Evolutionary conservation across 2,888 invertebrate genomes (phyloP).

Genomic region (Amblyteles armatorius): DNA sequence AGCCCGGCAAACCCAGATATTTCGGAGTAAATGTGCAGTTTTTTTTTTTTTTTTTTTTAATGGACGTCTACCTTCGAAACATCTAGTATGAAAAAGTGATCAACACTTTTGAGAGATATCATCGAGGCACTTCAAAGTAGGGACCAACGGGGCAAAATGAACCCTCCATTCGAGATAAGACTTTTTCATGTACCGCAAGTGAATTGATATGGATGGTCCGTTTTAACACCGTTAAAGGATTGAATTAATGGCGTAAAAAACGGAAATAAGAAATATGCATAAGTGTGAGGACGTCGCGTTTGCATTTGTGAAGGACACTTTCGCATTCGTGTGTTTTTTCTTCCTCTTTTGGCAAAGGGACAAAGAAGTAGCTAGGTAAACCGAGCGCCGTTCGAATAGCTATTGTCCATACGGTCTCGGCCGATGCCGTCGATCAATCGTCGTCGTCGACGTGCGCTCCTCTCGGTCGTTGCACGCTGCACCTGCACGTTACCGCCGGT

Average conservation of each 20-base stretch:
- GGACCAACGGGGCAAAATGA: too few species aligned
- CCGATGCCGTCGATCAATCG: constrained; percentile 45
- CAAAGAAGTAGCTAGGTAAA: constrained; percentile 27
- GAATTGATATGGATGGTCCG: too few species aligned
- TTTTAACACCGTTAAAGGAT: too few species aligned
- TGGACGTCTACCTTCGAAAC: too few species aligned
- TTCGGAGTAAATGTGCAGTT: too few species aligned
- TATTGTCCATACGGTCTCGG: background rate
- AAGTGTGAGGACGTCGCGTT: background rate
- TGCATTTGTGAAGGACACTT: background rate
- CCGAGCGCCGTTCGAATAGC: constrained; percentile 21
- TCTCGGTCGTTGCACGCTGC: constrained; percentile 46
- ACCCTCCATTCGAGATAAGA: too few species aligned
- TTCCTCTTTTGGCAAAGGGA: background rate
- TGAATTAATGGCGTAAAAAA: background rate
- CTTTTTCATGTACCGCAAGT: too few species aligned
- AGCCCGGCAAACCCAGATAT: background rate
- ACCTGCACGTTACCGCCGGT: constrained; percentile 40
- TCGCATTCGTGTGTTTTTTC: background rate
- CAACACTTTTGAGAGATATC: too few species aligned
- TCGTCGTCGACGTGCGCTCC: constrained; percentile 30
- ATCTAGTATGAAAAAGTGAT: too few species aligned
- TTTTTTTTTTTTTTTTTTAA: too few species aligned
- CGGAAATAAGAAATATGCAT: background rate
- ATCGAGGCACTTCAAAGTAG: too few species aligned